phyloP scores from a whole-genome alignment of 2,113 vertebrate species.

The Boulengeromyrus knoepffleri region DNA sequence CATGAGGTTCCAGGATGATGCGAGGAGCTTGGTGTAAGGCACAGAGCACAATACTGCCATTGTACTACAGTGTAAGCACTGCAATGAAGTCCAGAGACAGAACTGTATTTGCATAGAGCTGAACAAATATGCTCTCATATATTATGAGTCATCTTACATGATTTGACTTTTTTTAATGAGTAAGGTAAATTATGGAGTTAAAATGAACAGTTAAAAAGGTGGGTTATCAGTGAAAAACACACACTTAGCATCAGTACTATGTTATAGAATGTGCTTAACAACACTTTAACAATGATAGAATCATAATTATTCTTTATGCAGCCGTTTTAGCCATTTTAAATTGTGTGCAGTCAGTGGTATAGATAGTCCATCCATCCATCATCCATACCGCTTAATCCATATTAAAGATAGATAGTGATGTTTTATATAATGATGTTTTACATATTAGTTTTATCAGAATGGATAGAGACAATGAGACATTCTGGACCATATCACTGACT shows the following conservation, averaged over 20 bases:
- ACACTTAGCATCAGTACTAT: background rate
- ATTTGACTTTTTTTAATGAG: background rate
- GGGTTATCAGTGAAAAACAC: background rate
- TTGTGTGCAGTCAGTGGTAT: background rate
- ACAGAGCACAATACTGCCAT: constrained; percentile 49
- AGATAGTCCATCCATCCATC: no score
- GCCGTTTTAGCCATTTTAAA: background rate
- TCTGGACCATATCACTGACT: background rate
- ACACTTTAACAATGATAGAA: background rate
- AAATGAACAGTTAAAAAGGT: background rate
- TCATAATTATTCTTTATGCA: background rate
- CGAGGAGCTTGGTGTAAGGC: constrained; percentile 39
- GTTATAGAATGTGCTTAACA: background rate
- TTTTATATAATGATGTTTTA: background rate
- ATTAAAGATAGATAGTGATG: background rate
- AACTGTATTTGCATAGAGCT: background rate
- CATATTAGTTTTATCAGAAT: background rate
- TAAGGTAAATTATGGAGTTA: background rate
- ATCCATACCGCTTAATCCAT: no score
- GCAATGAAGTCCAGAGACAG: background rate
- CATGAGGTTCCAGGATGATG: constrained; percentile 43
- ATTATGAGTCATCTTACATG: background rate
- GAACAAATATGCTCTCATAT: background rate
- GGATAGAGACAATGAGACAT: background rate
- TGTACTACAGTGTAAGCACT: constrained; percentile 35